Evolutionary conservation across 2,888 invertebrate species (phyloP), one percentile per base, ranked within the genome.

Genomic region (Tetanocera ferruginea): DNA sequence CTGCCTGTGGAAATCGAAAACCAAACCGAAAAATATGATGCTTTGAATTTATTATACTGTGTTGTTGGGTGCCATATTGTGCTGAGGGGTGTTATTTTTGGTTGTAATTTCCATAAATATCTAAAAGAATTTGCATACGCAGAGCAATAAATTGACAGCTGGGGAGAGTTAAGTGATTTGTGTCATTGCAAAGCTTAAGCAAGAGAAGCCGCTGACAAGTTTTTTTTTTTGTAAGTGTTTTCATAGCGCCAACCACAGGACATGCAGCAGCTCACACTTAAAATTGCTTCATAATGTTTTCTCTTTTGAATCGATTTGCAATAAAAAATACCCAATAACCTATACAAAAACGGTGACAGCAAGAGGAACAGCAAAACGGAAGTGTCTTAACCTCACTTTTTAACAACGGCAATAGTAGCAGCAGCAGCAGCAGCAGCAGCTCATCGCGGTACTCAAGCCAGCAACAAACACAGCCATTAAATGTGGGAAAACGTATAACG

Each of bases 291-390:
- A 78, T 76, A 80, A 76, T 75, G 76, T 76, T 78, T 74, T 4
- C 14, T 1, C 6, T 78, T 78, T 74, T 62, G 76, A 84, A 87
- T 85, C 85, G 87, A 86, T 87, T 83, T 84, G 83, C 83, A 87
- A 87, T 87, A 87, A 87, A 86, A 87, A 85, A 31, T 19, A 49
- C 85, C 86, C 83, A 86, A 86, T 84, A 43, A 11, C 23, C 49
- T 19, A 11, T 25, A 43, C 51, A 43, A 25, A 14, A 49, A 49
- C 69, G 25, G 49, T 23, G 49, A 49, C 57, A 72, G 23, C 72
- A 23, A 60, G 9, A n/a, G 17, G 14, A 31, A 34, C 2, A 34
- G 37, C 17, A 5, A 37, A 31, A 11, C 64, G 69, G 49, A 70
- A 49, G 51, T 71, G 70, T 37, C 43, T 57, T 60, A 37, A 51